Evolutionary conservation across 2,888 invertebrate species (phyloP), one percentile per base, ranked within the genome.

Genomic region (Sinotaia quadrata): DNA sequence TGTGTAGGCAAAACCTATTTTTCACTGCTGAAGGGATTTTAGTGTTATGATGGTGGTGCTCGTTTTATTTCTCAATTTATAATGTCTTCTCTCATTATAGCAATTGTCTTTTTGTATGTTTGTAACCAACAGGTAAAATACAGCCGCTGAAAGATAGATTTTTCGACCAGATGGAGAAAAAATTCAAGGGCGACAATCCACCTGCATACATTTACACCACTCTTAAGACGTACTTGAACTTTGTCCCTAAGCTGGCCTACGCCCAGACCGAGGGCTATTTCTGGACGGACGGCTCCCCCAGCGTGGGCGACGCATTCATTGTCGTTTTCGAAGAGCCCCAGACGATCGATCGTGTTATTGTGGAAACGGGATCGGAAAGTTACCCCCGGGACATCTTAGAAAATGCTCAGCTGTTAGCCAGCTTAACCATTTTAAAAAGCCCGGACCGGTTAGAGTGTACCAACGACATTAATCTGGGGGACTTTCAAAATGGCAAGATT

Each of bases 141-240:
- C 80, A 82, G 62, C 77, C 77, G 0, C 71, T 81, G 10, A 75
- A 78, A 61, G 83, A 83, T 65, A 61, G 68, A 18, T 79, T 66
- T 68, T 81, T 81, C 67, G 77, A 76, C 62, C 73, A 78, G 37
- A 72, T 75, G 33, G 52, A 68, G 7, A 83, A 83, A 61, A 47
- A 66, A 51, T 73, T 70, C 65, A 78, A 81, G 29, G 84, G 84
- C 18, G 78, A 81, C 58, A 88, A 88, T 68, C 88, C 88, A 0
- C 76, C 83, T 2, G 88, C 87, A 0, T 84, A 84, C 57, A 75
- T 87, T 4, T 80, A 79, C 61, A 88, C 88, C 8, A 85, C 83
- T 5, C 77, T 88, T 69, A 68, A 76, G 31, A 75, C 81, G 7
- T 84, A 84, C 74, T 78, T 82, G 27, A 83, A 83, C 36, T 87